Base-by-base conservation (phyloP, 2,113 vertebrate genomes). In the Petaurus breviceps region DNA sequence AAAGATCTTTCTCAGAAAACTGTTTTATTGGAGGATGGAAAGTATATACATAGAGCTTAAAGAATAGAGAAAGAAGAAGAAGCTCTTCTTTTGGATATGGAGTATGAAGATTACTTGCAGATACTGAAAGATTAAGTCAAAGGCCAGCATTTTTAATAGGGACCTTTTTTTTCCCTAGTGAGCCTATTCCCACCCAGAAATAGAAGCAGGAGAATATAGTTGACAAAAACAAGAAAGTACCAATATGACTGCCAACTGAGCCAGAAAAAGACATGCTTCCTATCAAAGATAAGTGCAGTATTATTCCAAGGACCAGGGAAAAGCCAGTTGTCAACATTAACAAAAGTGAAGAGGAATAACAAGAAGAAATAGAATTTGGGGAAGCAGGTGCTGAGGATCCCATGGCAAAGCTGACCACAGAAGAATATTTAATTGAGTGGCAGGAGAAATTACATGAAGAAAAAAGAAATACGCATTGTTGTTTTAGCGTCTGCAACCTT, bases 221-320 rank as follows among this genome's bases (percentile, higher is more conserved):
- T 96, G 98, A 99, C 28, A 98, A 99, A 90, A 99, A 99, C 0
- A 99, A 99, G 98, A 99, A 99, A 97, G 96, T 99, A 96, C 99
- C 99, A 61, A 99, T 99, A 77, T 99, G 98, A 95, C 98, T 99
- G 98, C 98, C 99, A 92, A 98, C 96, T 51, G 98, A 95, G 43
- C 98, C 99, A 91, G 99, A 99, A 97, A 99, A 99, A 97, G 99
- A 99, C 96, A 99, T 99, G 89, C 99, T 99, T 98, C 99, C 99
- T 2, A 99, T 99, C 97, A 99, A 99, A 98, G 99, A 99, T 98
- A 99, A 99, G 98, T 96, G 97, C 0, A 99, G 99, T 8, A 98
- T 99, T 95, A 99, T 99, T 97, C 99, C 99, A 2, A 99, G 99
- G 98, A 98, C 98, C 93, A 96, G 99, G 37, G 99, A 99, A 98